phyloP scores from a whole-genome alignment of 2,113 vertebrate genomes.

The Cnemophilus loriae region DNA sequence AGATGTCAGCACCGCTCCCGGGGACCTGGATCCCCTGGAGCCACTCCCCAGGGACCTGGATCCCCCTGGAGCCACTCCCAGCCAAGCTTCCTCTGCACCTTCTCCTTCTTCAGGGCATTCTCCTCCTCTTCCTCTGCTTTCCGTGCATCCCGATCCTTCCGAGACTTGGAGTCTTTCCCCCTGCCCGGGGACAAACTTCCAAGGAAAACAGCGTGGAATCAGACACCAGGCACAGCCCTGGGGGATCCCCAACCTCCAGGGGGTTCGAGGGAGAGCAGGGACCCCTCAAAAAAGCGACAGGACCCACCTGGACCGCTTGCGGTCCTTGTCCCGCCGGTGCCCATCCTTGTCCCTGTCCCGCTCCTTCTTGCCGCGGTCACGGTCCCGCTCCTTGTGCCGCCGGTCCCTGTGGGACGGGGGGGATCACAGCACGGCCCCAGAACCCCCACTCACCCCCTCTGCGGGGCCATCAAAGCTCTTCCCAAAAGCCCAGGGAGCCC shows the following conservation, averaged over 20 bases:
- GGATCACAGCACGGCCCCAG: accelerated
- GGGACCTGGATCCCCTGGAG: background rate
- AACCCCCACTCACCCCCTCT: background rate
- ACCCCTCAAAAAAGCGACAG: accelerated
- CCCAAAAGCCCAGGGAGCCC: background rate
- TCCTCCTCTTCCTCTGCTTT: conserved; percentile 87
- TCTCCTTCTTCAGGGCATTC: conserved; percentile 83
- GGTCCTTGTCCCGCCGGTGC: conserved; percentile 86
- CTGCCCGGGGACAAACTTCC: conserved; percentile 84
- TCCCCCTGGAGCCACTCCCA: background rate
- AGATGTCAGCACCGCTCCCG: background rate
- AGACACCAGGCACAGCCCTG: accelerated
- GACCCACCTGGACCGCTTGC: conserved; percentile 82
- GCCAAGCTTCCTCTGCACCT: conserved; percentile 57
- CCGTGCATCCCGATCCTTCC: conserved; percentile 84
- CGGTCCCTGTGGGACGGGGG: conserved; percentile 73
- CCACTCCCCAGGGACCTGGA: background rate
- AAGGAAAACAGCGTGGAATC: background rate
- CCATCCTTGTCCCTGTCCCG: conserved; percentile 84
- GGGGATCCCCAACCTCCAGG: too few relatives aligned
- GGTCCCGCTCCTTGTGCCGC: conserved; percentile 85
- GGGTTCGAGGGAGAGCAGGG: background rate
- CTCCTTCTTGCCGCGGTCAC: conserved; percentile 85
- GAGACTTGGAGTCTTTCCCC: conserved; percentile 83
- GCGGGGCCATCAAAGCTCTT: accelerated